Evolutionary conservation across 2,113 vertebrate genomes (phyloP).

Genomic region (Notechis scutatus): DNA sequence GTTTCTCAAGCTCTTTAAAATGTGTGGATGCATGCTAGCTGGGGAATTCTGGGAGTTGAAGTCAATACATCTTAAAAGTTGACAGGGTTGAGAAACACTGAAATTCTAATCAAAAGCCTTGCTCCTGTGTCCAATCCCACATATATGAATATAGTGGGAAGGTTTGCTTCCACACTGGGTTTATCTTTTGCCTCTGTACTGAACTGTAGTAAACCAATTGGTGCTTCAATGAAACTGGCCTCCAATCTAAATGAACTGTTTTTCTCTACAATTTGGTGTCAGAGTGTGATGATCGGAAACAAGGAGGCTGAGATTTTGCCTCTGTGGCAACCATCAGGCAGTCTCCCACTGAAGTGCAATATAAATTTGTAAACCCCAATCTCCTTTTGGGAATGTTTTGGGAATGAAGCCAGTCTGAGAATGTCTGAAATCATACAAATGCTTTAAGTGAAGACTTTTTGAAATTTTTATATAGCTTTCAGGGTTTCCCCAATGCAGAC

Average conservation of each 20-base stretch:
- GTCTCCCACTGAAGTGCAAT: not conserved
- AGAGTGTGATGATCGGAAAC: not conserved
- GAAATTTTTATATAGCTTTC: not conserved
- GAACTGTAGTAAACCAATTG: not conserved
- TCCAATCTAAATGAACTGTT: not conserved
- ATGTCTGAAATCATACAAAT: not conserved
- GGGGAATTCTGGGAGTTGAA: not conserved
- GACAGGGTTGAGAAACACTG: not conserved
- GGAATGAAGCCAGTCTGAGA: not conserved
- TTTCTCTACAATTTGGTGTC: not conserved
- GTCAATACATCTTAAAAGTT: not conserved
- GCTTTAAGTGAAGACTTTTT: not conserved
- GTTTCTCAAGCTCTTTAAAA: not conserved
- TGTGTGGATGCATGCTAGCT: not conserved
- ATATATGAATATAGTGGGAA: too few relatives aligned
- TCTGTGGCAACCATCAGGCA: not conserved
- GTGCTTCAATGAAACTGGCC: not conserved
- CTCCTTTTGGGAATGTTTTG: not conserved
- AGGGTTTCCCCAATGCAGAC: not conserved
- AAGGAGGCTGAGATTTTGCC: not conserved
- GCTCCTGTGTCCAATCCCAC: not conserved
- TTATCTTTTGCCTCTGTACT: not conserved
- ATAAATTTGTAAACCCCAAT: not conserved
- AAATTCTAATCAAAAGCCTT: not conserved
- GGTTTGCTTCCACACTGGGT: not conserved